These are phyloP conservation scores for Dipodomys merriami DNA, from an alignment of 2,113 vertebrate genomes.

Conservation along the genomic window DNA sequence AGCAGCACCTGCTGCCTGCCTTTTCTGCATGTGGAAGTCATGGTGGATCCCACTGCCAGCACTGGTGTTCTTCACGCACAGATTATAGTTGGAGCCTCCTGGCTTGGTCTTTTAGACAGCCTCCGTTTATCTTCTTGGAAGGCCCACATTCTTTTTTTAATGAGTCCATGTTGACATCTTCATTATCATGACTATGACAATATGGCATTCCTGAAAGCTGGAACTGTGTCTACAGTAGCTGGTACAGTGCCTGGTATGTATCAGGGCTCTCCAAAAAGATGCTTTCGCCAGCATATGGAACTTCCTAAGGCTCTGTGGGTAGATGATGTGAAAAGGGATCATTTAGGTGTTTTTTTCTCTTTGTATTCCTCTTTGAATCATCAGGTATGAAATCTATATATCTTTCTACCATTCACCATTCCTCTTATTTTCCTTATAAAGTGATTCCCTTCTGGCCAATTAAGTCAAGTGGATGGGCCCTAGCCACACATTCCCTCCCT, in stretches of 20 bases:
- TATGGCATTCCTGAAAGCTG: not conserved
- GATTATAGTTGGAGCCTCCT: not conserved
- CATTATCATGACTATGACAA: not conserved
- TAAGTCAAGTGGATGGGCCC: not conserved
- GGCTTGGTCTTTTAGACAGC: not conserved
- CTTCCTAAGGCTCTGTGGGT: not conserved
- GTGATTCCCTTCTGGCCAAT: not conserved
- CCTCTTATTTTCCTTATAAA: conserved; percentile 45
- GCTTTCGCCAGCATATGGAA: not conserved
- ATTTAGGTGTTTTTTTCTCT: not conserved
- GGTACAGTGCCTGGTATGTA: not conserved
- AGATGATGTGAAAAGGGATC: not conserved
- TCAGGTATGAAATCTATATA: not conserved
- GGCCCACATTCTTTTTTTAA: not conserved
- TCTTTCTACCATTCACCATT: not conserved
- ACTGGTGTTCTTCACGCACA: not conserved
- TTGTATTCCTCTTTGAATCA: not conserved
- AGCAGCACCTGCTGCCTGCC: conserved; percentile 72
- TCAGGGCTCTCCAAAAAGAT: not conserved
- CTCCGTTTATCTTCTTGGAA: not conserved
- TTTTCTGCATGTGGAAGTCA: conserved; percentile 36
- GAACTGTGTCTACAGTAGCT: not conserved
- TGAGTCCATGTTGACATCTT: not conserved
- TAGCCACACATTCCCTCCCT: not conserved
- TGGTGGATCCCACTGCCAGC: no score